Evolutionary conservation across 1,140 invertebrate genomes (phyloP), one percentile per base, ranked within the genome.

Genomic region (Mercenaria mercenaria): DNA sequence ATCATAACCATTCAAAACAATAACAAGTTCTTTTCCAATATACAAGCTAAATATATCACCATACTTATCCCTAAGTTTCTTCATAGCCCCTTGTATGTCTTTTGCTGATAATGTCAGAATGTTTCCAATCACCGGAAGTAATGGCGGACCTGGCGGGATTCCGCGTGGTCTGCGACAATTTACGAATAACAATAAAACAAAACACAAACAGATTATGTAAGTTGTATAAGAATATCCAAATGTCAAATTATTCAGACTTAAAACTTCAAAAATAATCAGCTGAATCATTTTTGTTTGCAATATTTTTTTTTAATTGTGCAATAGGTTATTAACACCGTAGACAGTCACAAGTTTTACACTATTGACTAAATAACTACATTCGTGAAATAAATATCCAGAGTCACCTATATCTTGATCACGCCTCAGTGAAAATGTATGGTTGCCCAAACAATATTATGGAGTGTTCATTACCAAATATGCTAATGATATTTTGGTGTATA

Each of bases 1-100:
- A 20, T 91, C 77, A 43, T 82, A 91, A 26, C 81, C 83, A 39
- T 92, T 91, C 20, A 92, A 34, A 61, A 91, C 43, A 26, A 92
- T 88, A 0, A 69, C 61, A 37, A 92, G 72, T 52, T 91, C 37
- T 0, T 81, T 50, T 29, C 81, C 86, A 41, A 91, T 61, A 43
- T 91, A 92, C 15, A 86, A 41, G 50, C 76, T 88, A 64, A 34
- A 86, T 6, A 91, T 26, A 43, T n/a, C 39, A 23, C 32, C 67
- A 72, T 39, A 72, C 37, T 72, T 67, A 2, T 32, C 61, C 2
- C 82, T 20, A n/a, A 90, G 29, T 15, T 79, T 50, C 4, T 26
- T 23, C 50, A 81, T 13, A 15, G 50, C 61, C 18, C 39, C 26
- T 23, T 61, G 6, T 34, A 61, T 37, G 23, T 81, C 59, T 39